phyloP scores from a whole-genome alignment of 2,113 vertebrate species.

The Laterallus jamaicensis region DNA sequence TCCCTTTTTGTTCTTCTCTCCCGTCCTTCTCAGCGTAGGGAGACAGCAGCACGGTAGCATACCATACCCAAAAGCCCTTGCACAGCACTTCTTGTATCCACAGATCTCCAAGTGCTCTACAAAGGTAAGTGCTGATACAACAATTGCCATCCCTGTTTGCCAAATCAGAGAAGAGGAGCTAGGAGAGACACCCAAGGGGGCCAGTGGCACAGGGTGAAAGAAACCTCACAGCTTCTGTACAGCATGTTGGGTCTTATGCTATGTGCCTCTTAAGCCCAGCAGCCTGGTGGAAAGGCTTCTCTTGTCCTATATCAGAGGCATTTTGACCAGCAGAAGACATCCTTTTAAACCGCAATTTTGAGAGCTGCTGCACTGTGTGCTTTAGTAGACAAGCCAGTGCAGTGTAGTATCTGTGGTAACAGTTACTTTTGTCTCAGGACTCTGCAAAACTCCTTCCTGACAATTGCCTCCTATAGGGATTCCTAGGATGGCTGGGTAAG shows the following conservation, averaged over 20 bases:
- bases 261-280: background rate
- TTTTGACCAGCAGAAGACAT: background rate
- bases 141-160: background rate
- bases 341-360: background rate
- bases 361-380: background rate
- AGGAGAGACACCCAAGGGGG: background rate
- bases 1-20: constrained; percentile 9
- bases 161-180: background rate
- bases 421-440: background rate
- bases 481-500: background rate
- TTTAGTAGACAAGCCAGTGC: background rate
- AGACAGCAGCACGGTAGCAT: background rate
- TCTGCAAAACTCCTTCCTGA: background rate
- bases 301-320: background rate
- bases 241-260: background rate
- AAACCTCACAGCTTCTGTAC: background rate
- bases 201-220: background rate
- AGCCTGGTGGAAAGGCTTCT: background rate
- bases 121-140: background rate
- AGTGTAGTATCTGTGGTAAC: background rate
- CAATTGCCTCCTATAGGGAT: background rate
- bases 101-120: background rate
- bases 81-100: background rate
- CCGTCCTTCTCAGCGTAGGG: background rate
- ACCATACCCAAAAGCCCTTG: background rate